Evolutionary conservation across 2,797 vertebrate genomes (phyloP).

Genomic region (Parotocinclus haroldoi): DNA sequence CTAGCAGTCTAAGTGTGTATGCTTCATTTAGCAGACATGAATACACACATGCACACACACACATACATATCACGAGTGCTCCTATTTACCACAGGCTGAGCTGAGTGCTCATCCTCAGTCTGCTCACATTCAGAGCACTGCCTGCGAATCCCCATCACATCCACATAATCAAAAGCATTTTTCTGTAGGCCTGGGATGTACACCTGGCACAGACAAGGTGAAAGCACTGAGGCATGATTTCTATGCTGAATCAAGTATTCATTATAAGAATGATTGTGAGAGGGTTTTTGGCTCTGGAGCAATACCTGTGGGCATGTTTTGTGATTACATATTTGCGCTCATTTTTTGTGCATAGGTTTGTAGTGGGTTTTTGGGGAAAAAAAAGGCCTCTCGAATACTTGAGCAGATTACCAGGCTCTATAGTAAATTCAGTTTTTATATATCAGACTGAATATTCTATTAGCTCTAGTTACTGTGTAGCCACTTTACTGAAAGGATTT

Average conservation of each 20-base stretch:
- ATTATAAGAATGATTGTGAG: conserved; percentile 41
- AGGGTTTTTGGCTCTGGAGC: conserved; percentile 27
- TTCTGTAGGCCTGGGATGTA: conserved; percentile 46
- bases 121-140: conserved; percentile 45
- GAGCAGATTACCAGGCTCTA: conserved; percentile 12
- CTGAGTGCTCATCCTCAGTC: conserved; percentile 48
- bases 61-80: conserved; percentile 2
- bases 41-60: conserved; percentile 11
- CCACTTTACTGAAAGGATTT: not conserved
- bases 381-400: conserved; percentile 7
- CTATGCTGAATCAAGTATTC: conserved; percentile 47
- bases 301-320: conserved; percentile 40
- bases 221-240: conserved; percentile 42
- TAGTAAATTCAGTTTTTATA: not conserved
- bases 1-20: conserved; percentile 40
- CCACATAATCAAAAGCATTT: conserved; percentile 57
- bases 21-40: conserved; percentile 39
- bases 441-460: not conserved
- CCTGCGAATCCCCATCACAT: conserved; percentile 51
- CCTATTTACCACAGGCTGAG: conserved; percentile 40
- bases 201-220: conserved; percentile 45
- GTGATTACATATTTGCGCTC: conserved; percentile 24
- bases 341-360: conserved; percentile 21
- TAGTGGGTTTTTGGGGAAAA: conserved; percentile 7
- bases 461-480: not conserved